Conservation (phyloP, 1,140 invertebrate species). For the Zaprionus inermis region DNA sequence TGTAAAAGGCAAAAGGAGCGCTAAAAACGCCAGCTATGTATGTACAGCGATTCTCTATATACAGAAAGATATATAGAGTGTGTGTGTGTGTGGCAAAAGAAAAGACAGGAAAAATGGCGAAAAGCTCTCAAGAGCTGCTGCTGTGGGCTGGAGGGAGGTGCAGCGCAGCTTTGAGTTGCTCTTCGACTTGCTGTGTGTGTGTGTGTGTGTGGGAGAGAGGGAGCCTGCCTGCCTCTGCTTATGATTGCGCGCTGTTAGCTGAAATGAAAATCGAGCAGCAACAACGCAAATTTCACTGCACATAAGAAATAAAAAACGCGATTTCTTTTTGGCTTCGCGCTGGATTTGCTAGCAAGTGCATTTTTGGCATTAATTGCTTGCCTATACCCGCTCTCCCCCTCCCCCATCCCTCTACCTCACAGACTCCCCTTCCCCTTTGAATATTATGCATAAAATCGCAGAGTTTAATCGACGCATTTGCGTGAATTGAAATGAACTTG, state of each 20-base stretch:
- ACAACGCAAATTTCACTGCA: constrained; percentile 65
- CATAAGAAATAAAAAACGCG: constrained; percentile 51
- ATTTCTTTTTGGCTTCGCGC: constrained; percentile 71
- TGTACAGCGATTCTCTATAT: constrained; percentile 4
- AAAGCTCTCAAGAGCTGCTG: constrained; percentile 39
- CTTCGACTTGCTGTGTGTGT: constrained; percentile 33
- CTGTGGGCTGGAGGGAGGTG: constrained; percentile 18
- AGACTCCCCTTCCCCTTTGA: background rate
- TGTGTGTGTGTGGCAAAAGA: constrained; percentile 44
- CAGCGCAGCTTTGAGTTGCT: constrained; percentile 42
- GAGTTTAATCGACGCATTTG: background rate
- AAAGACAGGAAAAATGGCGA: constrained; percentile 65
- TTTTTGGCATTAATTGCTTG: constrained; percentile 52
- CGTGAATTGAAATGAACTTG: background rate
- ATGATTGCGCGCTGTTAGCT: constrained; percentile 74
- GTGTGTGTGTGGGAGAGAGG: constrained; percentile 6
- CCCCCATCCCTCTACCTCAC: too few species aligned
- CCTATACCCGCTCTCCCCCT: too few species aligned
- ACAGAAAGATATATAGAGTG: constrained; percentile 11
- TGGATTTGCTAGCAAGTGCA: constrained; percentile 59
- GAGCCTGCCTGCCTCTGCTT: too few species aligned
- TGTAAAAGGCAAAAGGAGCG: constrained; percentile 52
- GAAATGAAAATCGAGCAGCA: constrained; percentile 74
- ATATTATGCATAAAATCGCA: background rate
- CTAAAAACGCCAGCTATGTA: constrained; percentile 35